These are phyloP conservation scores for human (Homo sapiens) DNA, from an alignment of 2,113 vertebrate species.

Conservation along the genomic window GRCh38 chr7:26100501-26101000, in stretches of 20 bases:
- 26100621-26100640: not conserved
- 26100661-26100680: slow-evolving; percentile 4
- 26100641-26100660: not conserved
- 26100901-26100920: not conserved
- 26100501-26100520: not conserved
- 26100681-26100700: slow-evolving; percentile 17
- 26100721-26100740: too few species aligned
- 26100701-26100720: not conserved
- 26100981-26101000: not conserved
- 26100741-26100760: too few species aligned
- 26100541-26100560: slow-evolving; percentile 19
- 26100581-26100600: not conserved
- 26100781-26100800: too few species aligned
- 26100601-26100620: not conserved
- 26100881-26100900: not conserved
- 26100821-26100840: too few species aligned
- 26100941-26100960: not conserved
- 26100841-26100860: too few species aligned
- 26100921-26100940: not conserved
- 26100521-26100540: not conserved
- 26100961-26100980: not conserved
- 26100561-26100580: slow-evolving; percentile 37
- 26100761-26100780: too few species aligned
- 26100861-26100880: too few species aligned
- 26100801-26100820: too few species aligned